A percentile compares a stretch with the other conserved stretches of the same genome.
phyloP scores from a whole-genome alignment of 2,888 invertebrate species.

The Hartigia nigra region DNA sequence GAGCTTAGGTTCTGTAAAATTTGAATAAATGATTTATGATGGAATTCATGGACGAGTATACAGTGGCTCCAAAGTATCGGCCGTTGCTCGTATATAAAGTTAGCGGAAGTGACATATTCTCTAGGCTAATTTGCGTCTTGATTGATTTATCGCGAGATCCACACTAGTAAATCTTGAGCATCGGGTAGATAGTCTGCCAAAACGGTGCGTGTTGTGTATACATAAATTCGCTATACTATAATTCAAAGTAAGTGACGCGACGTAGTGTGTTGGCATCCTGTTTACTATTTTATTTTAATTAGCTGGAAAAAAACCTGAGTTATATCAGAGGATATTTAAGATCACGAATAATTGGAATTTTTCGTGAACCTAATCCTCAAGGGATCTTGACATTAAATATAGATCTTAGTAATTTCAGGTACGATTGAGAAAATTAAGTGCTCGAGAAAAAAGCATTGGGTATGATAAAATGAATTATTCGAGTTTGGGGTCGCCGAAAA shows the following conservation, averaged over 20 bases:
- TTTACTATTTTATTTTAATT: neutral
- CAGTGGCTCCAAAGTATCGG: neutral
- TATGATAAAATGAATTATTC: neutral
- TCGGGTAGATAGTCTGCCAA: neutral
- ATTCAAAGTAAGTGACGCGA: neutral
- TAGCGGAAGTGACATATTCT: neutral
- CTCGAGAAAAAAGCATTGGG: neutral
- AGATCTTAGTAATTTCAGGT: neutral
- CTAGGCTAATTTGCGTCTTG: neutral
- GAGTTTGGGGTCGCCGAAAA: neutral
- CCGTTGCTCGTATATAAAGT: neutral
- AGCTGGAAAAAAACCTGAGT: neutral
- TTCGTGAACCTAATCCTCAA: neutral
- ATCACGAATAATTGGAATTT: neutral
- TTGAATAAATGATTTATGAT: neutral
- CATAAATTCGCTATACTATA: neutral
- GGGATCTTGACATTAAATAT: neutral
- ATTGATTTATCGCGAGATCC: neutral
- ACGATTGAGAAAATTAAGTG: neutral
- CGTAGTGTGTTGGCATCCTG: neutral
- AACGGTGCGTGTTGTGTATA: neutral
- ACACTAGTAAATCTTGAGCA: neutral
- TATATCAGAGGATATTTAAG: neutral
- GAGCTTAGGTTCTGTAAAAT: neutral
- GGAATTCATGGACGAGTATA: neutral